phyloP scores from a whole-genome alignment of 2,113 vertebrate genomes.

The Sardina pilchardus region DNA sequence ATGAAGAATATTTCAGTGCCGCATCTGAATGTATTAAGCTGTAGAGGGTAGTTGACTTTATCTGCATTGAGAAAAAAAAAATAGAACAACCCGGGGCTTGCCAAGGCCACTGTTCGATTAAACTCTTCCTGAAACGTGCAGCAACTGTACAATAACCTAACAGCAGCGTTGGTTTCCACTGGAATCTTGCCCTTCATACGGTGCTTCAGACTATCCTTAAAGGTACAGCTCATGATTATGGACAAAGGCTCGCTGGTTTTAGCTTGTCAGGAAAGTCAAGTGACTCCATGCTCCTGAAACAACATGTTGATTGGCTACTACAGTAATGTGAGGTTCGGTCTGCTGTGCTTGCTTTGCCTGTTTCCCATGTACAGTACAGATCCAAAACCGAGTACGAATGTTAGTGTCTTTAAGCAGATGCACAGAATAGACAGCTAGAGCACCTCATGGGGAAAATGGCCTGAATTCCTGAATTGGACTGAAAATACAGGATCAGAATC shows the following conservation, averaged over 20 bases:
- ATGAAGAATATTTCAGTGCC: background rate
- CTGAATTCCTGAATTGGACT: too few relatives aligned
- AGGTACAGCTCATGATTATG: background rate
- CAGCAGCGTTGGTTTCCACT: background rate
- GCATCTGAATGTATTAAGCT: slow-evolving; percentile 6
- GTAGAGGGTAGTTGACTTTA: background rate
- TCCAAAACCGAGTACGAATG: too few relatives aligned
- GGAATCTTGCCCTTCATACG: background rate
- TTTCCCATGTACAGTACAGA: background rate
- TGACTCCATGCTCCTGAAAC: background rate
- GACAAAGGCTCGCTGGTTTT: background rate
- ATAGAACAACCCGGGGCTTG: background rate
- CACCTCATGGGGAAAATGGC: too few relatives aligned
- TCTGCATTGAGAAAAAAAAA: background rate
- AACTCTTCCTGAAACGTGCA: background rate
- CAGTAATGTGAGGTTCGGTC: background rate
- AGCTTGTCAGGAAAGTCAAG: background rate
- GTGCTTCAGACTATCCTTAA: background rate
- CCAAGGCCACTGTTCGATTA: slow-evolving; percentile 16
- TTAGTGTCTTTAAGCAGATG: too few relatives aligned
- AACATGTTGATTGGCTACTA: background rate
- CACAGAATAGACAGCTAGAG: too few relatives aligned
- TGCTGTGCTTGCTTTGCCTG: too few relatives aligned
- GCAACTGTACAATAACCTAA: background rate
- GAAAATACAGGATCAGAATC: background rate